A percentile compares a stretch with the other conserved stretches of the same genome.
Evolutionary conservation across 92 coral and sea anemone genomes (phyloP).

Genomic region (Umimayanthus kanabou): DNA sequence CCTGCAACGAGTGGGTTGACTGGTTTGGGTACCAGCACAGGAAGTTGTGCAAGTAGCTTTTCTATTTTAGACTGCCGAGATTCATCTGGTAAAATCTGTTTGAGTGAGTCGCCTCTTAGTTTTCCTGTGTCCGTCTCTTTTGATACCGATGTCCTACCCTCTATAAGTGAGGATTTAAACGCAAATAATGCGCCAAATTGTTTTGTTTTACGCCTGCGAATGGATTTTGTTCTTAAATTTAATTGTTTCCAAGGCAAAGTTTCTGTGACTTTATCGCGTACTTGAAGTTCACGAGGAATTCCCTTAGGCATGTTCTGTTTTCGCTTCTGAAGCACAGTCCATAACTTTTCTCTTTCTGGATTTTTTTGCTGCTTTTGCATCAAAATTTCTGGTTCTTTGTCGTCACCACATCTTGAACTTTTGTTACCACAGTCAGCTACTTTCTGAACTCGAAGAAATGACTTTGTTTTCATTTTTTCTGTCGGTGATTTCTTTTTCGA

Average conservation of each 20-base stretch:
- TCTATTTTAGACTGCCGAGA: conserved; percentile 18
- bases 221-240: not conserved
- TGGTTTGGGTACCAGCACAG: conserved; percentile 35
- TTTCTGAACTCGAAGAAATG: not conserved
- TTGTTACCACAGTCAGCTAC: not conserved
- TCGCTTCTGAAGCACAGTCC: not conserved
- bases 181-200: not conserved
- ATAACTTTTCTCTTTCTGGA: not conserved
- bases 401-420: not conserved
- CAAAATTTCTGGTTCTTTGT: not conserved
- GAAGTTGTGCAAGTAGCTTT: conserved; percentile 36
- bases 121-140: conserved; percentile 3
- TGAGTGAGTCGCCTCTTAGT: not conserved
- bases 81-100: not conserved
- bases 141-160: not conserved
- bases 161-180: not conserved
- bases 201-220: not conserved
- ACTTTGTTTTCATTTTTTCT: not conserved
- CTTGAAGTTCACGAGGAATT: not conserved
- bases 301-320: not conserved
- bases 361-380: not conserved
- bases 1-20: not conserved
- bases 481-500: not conserved
- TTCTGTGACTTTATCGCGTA: not conserved
- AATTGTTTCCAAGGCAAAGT: not conserved